Percentiles rank a stretch among this genome's conserved stretches.
phyloP scores from a whole-genome alignment of 2,113 vertebrate genomes.

The Symphodus melops region DNA sequence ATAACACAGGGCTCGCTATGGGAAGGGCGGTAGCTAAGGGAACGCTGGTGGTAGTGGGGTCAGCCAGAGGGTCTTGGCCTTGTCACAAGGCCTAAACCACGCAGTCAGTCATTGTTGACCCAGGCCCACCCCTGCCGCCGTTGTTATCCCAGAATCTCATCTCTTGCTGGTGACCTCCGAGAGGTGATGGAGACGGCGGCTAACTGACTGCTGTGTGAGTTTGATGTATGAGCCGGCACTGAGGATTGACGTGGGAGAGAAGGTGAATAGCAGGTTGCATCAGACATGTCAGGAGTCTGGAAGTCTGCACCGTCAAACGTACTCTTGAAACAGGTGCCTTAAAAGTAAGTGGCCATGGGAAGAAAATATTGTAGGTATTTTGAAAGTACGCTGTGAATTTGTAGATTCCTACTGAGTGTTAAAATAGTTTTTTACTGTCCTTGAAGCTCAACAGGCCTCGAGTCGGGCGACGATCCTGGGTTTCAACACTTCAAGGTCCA shows the following conservation, averaged over 20 bases:
- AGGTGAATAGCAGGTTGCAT: conserved; percentile 45
- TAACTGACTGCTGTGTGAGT: conserved; percentile 46
- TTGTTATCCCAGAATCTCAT: conserved; percentile 62
- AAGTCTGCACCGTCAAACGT: conserved; percentile 25
- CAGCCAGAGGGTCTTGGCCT: conserved; percentile 39
- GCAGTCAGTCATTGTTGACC: conserved; percentile 73
- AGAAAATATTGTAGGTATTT: background rate
- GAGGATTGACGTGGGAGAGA: conserved; percentile 62
- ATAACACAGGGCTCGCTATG: conserved; percentile 10
- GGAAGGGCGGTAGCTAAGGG: conserved; percentile 15
- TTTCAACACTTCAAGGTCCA: no score
- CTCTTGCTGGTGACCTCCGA: conserved; percentile 37
- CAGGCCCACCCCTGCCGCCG: conserved; percentile 41
- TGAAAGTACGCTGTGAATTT: background rate
- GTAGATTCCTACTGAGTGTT: background rate
- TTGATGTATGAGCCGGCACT: conserved; percentile 58
- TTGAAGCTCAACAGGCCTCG: background rate
- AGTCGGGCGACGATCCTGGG: no score
- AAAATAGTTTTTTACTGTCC: no score
- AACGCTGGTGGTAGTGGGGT: conserved; percentile 35
- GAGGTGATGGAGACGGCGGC: conserved; percentile 47
- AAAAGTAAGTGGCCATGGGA: background rate
- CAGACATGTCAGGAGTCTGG: conserved; percentile 20
- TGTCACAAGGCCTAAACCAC: conserved; percentile 63
- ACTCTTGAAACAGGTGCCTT: background rate